Base-by-base conservation (phyloP, 2,797 vertebrate genomes). In the Gymnothorax reevesii region DNA sequence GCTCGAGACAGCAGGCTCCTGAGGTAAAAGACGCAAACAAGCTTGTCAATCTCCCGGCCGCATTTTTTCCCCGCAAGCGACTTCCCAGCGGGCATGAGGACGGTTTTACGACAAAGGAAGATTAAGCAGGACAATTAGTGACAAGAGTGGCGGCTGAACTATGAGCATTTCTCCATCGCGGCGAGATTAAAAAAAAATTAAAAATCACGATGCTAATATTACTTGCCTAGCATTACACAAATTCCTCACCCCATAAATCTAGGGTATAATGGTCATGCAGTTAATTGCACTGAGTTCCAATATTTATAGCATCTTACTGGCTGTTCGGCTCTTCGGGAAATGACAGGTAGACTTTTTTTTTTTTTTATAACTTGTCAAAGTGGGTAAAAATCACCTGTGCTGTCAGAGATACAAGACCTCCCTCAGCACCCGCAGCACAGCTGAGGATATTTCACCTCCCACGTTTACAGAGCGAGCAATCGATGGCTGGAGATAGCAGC, bases 1-100 rank as follows among this genome's bases (percentile, higher is more conserved):
- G 92, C 93, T 92, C 94, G 95, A 95, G 95, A 95, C 93, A 91
- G 92, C 92, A 87, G 92, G 93, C 92, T 94, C 93, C 95, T 94
- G 94, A 95, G 95, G 95, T 93, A 94, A 93, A 92, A 93, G 90
- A 92, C 66, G 59, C 86, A 83, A 87, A 87, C 82, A 55, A 52
- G 69, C 66, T 69, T 87, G 82, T 75, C 66, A 87, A 55, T 83
- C 80, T 57, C 73, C 42, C 59, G 86, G 57, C 86, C 75, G 20
- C 20, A 59, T 55, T 87, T 87, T 82, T 84, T 9, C 13, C 12
- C 17, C 25, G 62, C 62, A 7, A 54, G 17, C 66, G 73, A 13
- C 52, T 27, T 55, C 59, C 69, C 33, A 3, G 13, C 73, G 20
- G 20, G 54, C 54, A 9, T 17, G 12, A 57, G 33, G 17, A 79